A percentile compares a stretch with the other conserved stretches of the same genome.
Evolutionary conservation across 2,888 invertebrate species (phyloP).

Genomic region (Drosophila phalerata): DNA sequence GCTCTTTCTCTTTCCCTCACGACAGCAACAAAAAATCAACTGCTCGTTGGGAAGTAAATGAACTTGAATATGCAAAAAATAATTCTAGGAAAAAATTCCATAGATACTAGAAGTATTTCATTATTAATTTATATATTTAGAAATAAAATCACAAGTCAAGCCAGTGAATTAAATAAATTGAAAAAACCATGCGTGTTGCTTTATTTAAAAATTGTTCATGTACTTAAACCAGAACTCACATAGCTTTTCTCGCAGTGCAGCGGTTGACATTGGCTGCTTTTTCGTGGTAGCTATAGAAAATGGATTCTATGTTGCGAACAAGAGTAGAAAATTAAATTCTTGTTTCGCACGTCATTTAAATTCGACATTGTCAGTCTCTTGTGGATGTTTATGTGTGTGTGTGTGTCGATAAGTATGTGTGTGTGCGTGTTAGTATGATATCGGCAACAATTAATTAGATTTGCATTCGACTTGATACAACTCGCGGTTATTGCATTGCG

Average conservation of each 20-base stretch:
- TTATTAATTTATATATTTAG: not conserved
- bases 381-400: constrained; percentile 19
- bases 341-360: constrained; percentile 84
- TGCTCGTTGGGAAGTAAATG: constrained; percentile 60
- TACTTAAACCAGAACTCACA: not conserved
- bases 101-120: constrained; percentile 6
- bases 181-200: not conserved
- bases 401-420: no score
- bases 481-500: constrained; percentile 39
- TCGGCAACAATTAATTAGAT: constrained; percentile 82
- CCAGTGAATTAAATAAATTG: not conserved
- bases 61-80: constrained; percentile 48
- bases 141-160: not conserved
- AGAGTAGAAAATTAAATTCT: constrained; percentile 83
- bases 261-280: constrained; percentile 53
- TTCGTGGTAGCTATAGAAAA: constrained; percentile 43
- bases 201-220: not conserved
- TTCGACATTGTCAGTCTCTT: constrained; percentile 75
- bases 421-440: constrained; percentile 48
- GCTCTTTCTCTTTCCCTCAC: not conserved
- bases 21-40: constrained; percentile 3
- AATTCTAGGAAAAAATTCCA: not conserved
- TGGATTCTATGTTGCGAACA: constrained; percentile 48
- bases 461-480: constrained; percentile 51
- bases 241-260: constrained; percentile 32